Percentiles rank a stretch among this genome's conserved stretches.
These are phyloP conservation scores for Eilema griseolum DNA, from an alignment of 2,888 invertebrate species.

Conservation along the genomic window DNA sequence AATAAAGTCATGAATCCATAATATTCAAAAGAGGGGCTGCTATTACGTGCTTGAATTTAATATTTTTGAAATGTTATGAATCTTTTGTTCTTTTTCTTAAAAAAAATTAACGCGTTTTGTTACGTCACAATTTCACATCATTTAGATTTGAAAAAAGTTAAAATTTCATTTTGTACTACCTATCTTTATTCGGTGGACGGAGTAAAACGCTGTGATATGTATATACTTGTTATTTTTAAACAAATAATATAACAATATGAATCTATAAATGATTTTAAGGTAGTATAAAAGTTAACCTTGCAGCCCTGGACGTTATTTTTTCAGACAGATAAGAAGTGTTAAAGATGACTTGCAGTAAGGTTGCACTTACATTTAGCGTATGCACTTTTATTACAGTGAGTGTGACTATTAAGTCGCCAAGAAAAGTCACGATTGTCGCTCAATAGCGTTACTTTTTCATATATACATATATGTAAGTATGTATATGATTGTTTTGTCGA, in stretches of 20 bases:
- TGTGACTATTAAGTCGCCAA: slow-evolving; percentile 44
- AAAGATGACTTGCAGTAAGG: not conserved
- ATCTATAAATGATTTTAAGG: not conserved
- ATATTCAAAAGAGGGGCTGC: not conserved
- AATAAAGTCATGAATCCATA: too few relatives aligned
- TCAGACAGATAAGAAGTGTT: not conserved
- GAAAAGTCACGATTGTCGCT: slow-evolving; percentile 51
- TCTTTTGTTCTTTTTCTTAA: too few relatives aligned
- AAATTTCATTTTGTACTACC: too few relatives aligned
- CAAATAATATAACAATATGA: too few relatives aligned
- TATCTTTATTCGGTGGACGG: too few relatives aligned
- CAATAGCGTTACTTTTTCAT: slow-evolving; percentile 25
- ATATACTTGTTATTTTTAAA: too few relatives aligned
- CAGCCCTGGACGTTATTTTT: not conserved
- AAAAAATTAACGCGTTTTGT: too few relatives aligned
- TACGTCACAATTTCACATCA: too few relatives aligned
- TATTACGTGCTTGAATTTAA: too few relatives aligned
- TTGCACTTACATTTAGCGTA: slow-evolving; percentile 38
- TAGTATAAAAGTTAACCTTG: not conserved
- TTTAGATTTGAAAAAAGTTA: too few relatives aligned
- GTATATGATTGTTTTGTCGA: slow-evolving; percentile 38
- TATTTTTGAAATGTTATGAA: too few relatives aligned
- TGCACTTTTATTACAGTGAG: slow-evolving; percentile 40
- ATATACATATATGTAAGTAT: slow-evolving; percentile 19
- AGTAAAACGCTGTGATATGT: too few relatives aligned